Base-by-base conservation (phyloP, 2,113 vertebrate species). In the Daubentonia madagascariensis region DNA sequence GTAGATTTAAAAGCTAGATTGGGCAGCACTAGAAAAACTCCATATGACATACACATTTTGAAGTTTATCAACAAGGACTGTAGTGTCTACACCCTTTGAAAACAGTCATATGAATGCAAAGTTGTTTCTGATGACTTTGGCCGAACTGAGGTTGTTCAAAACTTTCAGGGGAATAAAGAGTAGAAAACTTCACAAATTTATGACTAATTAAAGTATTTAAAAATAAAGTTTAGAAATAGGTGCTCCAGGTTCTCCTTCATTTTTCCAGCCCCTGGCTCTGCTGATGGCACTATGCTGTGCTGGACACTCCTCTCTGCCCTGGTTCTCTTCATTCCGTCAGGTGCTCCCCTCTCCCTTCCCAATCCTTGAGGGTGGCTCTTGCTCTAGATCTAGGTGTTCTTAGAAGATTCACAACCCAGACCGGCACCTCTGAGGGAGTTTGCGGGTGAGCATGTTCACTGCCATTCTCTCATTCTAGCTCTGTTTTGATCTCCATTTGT, bases 131-230 rank as follows among this genome's bases (percentile, higher is more conserved):
- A 76, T 93, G 23, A 88, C 67, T 87, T 45, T 94, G 40, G 65
- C 48, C 88, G 11, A 87, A 86, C 72, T 86, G 65, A 96, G 50
- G 14, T 79, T 91, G 16, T 83, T 48, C 32, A 73, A 92, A 68
- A 79, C 20, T 90, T 85, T 63, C 35, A 80, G 22, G 63, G 85
- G 37, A 80, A n/a, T 72, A 91, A 85, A 79, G 96, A 91, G 61
- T 86, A 92, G 76, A 94, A 95, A 96, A 91, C 11, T 88, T 54
- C 4, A 8, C 63, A 96, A 91, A 4, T 54, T 85, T 28, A 86
- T 76, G 48, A 68, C n/a, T 50, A 91, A 76, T 93, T 37, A 84
- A 85, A 73, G 43, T 68, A 96, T 81, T 93, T 97, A 16, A 83
- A 94, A 94, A 78, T 52, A 65, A 45, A 68, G 4, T 57, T 89